phyloP scores from a whole-genome alignment of 2,113 vertebrate species.

The Cyprinodon tularosa region DNA sequence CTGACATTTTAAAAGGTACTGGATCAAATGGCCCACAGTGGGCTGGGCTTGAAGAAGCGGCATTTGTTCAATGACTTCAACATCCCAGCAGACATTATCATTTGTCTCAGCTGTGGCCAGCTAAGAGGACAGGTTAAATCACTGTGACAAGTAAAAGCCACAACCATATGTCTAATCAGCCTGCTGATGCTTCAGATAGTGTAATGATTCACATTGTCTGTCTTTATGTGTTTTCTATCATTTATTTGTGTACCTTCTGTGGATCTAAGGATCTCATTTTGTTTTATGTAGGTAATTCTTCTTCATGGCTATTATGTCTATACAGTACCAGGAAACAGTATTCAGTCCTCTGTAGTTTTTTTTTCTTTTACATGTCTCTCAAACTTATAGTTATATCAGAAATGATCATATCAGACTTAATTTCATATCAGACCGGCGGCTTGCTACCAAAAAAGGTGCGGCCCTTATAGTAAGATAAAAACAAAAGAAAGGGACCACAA shows the following conservation, averaged over 20 bases:
- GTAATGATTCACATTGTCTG: slow-evolving; percentile 39
- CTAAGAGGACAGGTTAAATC: slow-evolving; percentile 73
- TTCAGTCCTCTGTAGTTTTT: neutral
- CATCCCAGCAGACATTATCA: slow-evolving; percentile 69
- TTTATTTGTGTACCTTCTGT: slow-evolving; percentile 7
- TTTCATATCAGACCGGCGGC: no score
- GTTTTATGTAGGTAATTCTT: neutral
- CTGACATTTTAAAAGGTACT: slow-evolving; percentile 79
- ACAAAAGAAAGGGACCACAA: no score
- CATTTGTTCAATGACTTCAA: slow-evolving; percentile 74
- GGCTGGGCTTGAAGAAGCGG: slow-evolving; percentile 56
- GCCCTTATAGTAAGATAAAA: no score
- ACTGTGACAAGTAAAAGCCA: slow-evolving; percentile 65
- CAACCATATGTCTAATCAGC: slow-evolving; percentile 59
- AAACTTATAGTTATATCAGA: no score
- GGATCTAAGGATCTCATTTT: neutral
- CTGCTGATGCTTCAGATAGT: slow-evolving; percentile 44
- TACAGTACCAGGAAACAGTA: neutral
- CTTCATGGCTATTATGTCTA: neutral
- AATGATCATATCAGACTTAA: no score
- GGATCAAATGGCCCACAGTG: slow-evolving; percentile 71
- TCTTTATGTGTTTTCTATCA: slow-evolving; percentile 25
- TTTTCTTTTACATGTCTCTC: neutral
- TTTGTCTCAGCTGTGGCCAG: slow-evolving; percentile 66
- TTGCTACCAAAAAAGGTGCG: no score